These are phyloP conservation scores for Drosophila fuyamai DNA, from an alignment of 1,140 invertebrate genomes.

Conservation along the genomic window DNA sequence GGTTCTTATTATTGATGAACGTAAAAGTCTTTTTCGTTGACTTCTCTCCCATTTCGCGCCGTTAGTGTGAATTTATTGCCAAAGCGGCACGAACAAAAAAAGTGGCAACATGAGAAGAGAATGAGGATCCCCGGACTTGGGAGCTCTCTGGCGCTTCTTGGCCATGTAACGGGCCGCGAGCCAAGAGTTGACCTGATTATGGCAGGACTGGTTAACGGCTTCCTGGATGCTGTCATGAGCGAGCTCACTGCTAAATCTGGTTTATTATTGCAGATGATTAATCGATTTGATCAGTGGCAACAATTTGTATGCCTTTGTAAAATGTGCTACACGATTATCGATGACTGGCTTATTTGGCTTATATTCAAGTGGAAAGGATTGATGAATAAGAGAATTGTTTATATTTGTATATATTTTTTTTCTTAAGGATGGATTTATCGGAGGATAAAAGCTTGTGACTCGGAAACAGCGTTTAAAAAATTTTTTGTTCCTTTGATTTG, in stretches of 20 bases:
- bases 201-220: slow-evolving; percentile 69
- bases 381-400: too few relatives aligned
- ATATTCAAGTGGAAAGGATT: background rate
- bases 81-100: slow-evolving; percentile 38
- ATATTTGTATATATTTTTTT: too few relatives aligned
- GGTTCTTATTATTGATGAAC: slow-evolving; percentile 77
- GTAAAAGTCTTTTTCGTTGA: slow-evolving; percentile 44
- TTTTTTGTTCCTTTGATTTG: too few relatives aligned
- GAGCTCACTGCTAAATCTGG: slow-evolving; percentile 2
- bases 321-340: background rate
- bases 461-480: too few relatives aligned
- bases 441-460: too few relatives aligned
- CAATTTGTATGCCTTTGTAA: background rate
- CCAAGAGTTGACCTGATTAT: slow-evolving; percentile 74
- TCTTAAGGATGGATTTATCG: too few relatives aligned
- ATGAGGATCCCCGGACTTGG: slow-evolving; percentile 15
- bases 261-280: slow-evolving; percentile 1
- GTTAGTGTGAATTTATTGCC: slow-evolving; percentile 76
- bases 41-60: slow-evolving; percentile 42
- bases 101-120: background rate
- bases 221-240: background rate
- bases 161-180: slow-evolving; percentile 40
- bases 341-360: background rate
- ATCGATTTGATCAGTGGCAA: background rate
- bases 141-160: slow-evolving; percentile 40